Conservation (phyloP, 2,888 invertebrate species). For the Meta bourneti region DNA sequence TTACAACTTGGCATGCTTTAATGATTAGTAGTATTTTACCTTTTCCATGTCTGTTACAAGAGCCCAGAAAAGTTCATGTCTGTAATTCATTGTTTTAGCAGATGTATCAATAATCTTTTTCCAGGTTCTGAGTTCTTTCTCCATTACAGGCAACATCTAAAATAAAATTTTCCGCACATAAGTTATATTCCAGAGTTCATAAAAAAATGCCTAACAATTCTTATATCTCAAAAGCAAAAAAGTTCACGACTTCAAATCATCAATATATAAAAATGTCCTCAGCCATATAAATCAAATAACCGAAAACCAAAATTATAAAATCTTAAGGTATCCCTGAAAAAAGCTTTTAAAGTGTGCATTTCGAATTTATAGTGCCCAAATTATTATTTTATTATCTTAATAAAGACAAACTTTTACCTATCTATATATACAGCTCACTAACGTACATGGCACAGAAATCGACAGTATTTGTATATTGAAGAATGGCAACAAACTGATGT, state of each 20-base stretch:
- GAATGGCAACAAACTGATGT: too few relatives aligned
- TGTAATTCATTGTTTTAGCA: slow-evolving; percentile 83
- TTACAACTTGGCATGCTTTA: too few relatives aligned
- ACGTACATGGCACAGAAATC: too few relatives aligned
- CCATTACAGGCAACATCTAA: slow-evolving; percentile 80
- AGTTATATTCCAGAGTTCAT: not conserved
- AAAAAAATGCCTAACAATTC: too few relatives aligned
- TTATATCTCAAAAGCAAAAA: too few relatives aligned
- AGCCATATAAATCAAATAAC: not conserved
- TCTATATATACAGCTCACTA: too few relatives aligned
- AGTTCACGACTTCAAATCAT: too few relatives aligned
- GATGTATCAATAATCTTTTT: slow-evolving; percentile 79
- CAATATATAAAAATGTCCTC: not conserved
- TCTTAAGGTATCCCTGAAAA: not conserved
- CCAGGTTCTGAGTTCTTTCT: slow-evolving; percentile 82
- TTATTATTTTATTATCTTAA: too few relatives aligned
- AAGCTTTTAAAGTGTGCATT: not conserved
- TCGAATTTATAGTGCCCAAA: too few relatives aligned
- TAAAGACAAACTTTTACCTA: too few relatives aligned
- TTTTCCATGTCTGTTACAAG: slow-evolving; percentile 80
- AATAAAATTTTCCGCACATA: slow-evolving; percentile 17
- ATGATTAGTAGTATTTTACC: slow-evolving; percentile 77
- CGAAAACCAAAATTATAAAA: not conserved
- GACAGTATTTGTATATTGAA: too few relatives aligned
- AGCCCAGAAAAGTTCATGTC: slow-evolving; percentile 85